Base-by-base conservation (phyloP, 2,888 invertebrate species). In the Rhaphigaster nebulosa region DNA sequence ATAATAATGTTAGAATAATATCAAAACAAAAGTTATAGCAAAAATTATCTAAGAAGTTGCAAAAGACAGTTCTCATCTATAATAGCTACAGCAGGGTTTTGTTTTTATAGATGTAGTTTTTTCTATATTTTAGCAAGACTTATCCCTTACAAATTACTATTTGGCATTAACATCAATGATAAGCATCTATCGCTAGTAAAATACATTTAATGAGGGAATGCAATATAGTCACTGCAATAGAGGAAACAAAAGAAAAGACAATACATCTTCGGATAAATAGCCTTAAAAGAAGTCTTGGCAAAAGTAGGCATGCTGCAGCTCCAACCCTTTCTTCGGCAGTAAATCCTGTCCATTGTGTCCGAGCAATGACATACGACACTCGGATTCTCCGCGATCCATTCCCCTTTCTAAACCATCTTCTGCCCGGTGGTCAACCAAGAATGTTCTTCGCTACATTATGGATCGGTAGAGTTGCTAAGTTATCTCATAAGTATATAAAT, bases 331-430 rank as follows among this genome's bases (percentile, higher is more conserved):
- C 45, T 41, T 23, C 38, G 34, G 45, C 41, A 65, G 65, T 88
- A 88, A 65, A 88, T 88, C 88, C 56, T 65, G 20, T 12, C 38
- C 65, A 54, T 88, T 87, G 87, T 87, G 15, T 13, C 45, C 84
- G 5, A 26, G 70, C 6, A 2, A 45, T 84, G 84, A 84, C 45
- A 26, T 15, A n/a, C 84, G 45, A n/a, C n/a, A 12, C 84, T 41
- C 15, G n/a, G 38, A 84, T 84, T 84, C 84, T 50, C n/a, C 15
- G 45, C 84, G 45, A 50, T 84, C 45, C 45, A n/a, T 26, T 45
- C n/a, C 10, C 45, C 4, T 8, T 29, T 45, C 23, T 15, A 12
- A 13, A 3, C 60, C 29, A 29, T 60, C 60, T 76, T 26, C 13
- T 8, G 34, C 23, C 34, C 34, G 1, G 18, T 38, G 38, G 29